Percentiles rank a stretch among this genome's conserved stretches.
phyloP scores from a whole-genome alignment of 2,113 vertebrate genomes.

The Cheirogaleus medius region DNA sequence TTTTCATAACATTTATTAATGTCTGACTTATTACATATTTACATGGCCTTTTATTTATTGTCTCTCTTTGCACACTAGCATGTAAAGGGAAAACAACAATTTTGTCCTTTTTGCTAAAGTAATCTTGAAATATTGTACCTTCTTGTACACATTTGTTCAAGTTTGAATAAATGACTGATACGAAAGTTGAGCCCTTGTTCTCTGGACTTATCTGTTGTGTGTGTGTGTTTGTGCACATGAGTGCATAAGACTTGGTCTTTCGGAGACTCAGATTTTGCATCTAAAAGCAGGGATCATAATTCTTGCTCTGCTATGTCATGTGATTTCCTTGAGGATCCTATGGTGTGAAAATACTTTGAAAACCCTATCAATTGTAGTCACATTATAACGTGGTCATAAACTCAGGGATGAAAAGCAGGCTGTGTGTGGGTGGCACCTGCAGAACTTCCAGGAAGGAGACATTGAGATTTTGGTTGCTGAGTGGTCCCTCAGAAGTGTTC shows the following conservation, averaged over 20 bases:
- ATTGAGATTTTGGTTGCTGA: not conserved
- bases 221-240: no score
- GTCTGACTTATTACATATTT: not conserved
- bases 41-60: not conserved
- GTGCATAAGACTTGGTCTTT: not conserved
- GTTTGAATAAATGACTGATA: not conserved
- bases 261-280: not conserved
- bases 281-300: not conserved
- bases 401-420: not conserved
- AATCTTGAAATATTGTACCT: not conserved
- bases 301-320: not conserved
- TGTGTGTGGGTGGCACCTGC: not conserved
- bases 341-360: not conserved
- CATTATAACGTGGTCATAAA: not conserved
- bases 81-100: not conserved
- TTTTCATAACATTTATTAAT: not conserved
- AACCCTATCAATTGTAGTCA: not conserved
- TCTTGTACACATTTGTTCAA: not conserved
- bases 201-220: not conserved
- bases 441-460: not conserved
- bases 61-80: not conserved
- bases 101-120: not conserved
- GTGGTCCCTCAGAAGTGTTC: not conserved
- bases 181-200: not conserved
- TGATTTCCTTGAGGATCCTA: not conserved